Evolutionary conservation across 2,113 vertebrate species (phyloP).

Genomic region (Sceloporus undulatus): DNA sequence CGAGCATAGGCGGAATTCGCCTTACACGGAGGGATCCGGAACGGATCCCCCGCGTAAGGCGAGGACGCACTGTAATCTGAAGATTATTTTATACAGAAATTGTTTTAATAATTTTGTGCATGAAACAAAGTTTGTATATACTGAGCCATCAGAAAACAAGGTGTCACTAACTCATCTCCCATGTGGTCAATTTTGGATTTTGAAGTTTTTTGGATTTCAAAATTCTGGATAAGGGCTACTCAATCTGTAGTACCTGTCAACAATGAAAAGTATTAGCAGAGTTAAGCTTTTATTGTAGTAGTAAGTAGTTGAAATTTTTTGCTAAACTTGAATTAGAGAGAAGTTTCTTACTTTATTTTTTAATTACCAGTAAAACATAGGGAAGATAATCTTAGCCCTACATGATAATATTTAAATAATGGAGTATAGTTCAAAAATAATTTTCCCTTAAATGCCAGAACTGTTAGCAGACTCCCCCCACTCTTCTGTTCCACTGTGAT

Average conservation of each 20-base stretch:
- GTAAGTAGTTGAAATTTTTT: constrained; percentile 1
- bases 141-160: too few relatives aligned
- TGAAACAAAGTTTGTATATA: too few relatives aligned
- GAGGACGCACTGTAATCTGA: too few relatives aligned
- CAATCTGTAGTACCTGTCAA: background rate
- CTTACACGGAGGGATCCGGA: too few relatives aligned
- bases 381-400: constrained; percentile 17
- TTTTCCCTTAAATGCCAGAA: constrained; percentile 46
- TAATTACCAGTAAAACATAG: constrained; percentile 39
- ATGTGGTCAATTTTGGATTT: too few relatives aligned
- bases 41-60: too few relatives aligned
- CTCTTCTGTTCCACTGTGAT: constrained; percentile 33
- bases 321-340: constrained; percentile 36
- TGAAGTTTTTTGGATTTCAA: too few relatives aligned
- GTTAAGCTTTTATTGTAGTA: background rate
- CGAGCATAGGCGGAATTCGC: too few relatives aligned
- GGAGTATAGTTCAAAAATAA: constrained; percentile 39
- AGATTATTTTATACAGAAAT: too few relatives aligned
- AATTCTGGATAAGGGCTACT: too few relatives aligned
- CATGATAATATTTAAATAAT: background rate
- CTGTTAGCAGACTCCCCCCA: constrained; percentile 7
- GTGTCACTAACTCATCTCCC: too few relatives aligned
- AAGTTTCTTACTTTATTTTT: constrained; percentile 37
- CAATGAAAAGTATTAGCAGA: background rate
- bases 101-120: too few relatives aligned